Conservation (phyloP, 2,113 vertebrate genomes). For the Pseudorasbora parva region DNA sequence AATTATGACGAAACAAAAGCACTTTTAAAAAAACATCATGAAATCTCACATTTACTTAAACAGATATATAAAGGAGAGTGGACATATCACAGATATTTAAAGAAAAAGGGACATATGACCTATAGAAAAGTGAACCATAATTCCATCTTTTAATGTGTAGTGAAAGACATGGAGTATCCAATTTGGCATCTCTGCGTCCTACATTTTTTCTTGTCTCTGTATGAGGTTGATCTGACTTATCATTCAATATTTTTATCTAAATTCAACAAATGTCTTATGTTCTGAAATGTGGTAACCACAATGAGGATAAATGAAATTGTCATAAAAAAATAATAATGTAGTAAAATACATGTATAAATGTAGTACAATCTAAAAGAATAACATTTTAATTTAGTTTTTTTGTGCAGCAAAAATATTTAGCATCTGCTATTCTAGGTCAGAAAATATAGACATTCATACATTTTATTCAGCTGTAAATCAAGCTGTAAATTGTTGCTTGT, state of each 20-base stretch:
- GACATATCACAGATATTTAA: too few species aligned
- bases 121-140: not conserved
- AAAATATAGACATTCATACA: too few species aligned
- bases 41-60: too few species aligned
- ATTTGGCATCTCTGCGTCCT: not conserved
- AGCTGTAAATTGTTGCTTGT: not conserved
- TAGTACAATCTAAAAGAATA: not conserved
- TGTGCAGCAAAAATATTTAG: not conserved
- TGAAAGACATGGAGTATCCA: not conserved
- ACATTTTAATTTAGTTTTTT: not conserved
- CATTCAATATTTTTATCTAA: not conserved
- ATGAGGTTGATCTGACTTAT: not conserved
- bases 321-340: too few species aligned
- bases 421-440: not conserved
- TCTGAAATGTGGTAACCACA: not conserved
- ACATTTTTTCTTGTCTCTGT: not conserved
- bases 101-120: not conserved
- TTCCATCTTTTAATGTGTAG: not conserved
- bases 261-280: not conserved
- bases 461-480: not conserved
- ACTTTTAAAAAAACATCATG: not conserved
- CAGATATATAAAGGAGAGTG: too few species aligned
- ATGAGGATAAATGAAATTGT: not conserved
- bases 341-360: too few species aligned
- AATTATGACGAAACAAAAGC: not conserved